A percentile compares a stretch with the other conserved stretches of the same genome.
Conservation (phyloP, 2,113 vertebrate species). For the Pelvicachromis taeniatus region DNA sequence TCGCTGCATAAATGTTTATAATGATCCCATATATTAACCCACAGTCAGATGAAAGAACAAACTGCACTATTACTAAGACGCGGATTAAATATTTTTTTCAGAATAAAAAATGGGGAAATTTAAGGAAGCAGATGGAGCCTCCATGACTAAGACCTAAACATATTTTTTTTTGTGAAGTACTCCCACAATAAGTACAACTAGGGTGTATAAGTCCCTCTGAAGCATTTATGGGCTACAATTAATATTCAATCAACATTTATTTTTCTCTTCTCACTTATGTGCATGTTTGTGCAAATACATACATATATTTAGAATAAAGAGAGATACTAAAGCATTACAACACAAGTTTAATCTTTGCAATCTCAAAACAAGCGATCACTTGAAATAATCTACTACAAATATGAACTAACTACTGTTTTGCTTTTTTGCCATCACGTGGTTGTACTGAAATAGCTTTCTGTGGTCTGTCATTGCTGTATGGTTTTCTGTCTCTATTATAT, state of each 20-base stretch:
- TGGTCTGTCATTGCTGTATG: background rate
- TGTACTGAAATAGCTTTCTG: background rate
- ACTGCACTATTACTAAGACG: background rate
- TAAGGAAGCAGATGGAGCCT: background rate
- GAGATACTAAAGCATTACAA: background rate
- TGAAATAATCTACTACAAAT: background rate
- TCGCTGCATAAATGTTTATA: constrained; percentile 68
- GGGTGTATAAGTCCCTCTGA: background rate
- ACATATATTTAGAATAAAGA: background rate
- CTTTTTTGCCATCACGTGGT: background rate
- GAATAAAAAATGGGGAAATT: background rate
- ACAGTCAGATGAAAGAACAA: background rate
- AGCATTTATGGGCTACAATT: background rate
- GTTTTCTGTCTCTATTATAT: background rate
- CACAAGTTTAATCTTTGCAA: background rate
- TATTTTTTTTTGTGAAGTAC: background rate
- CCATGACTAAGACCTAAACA: background rate
- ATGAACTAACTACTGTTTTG: background rate
- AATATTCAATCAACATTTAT: background rate
- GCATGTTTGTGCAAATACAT: background rate
- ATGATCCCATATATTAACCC: constrained; percentile 40
- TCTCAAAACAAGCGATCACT: background rate
- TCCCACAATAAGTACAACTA: background rate
- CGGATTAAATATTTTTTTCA: background rate
- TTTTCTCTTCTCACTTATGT: background rate